Base-by-base conservation (phyloP, 2,797 vertebrate species). In the Arrhamphus sclerolepis region DNA sequence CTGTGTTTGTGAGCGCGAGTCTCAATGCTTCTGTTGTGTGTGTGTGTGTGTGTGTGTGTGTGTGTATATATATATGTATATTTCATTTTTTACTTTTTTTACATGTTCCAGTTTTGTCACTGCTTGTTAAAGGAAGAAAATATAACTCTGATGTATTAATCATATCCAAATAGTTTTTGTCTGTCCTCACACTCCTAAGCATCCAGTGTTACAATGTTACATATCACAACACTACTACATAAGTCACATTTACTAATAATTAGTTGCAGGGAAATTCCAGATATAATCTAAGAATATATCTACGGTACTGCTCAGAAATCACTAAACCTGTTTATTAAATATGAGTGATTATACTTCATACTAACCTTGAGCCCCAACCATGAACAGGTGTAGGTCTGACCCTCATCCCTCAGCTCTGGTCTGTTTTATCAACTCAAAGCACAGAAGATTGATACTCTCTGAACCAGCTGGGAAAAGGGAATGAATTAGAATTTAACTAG, bases 401-500 rank as follows among this genome's bases (percentile, higher is more conserved):
- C 43, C 52, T 48, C 51, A 56, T 46, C 19, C 49, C 31, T 39
- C 65, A 55, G 24, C 71, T 81, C 62, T 56, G 21, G 64, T 73
- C 76, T 72, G 80, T 57, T 64, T 78, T 89, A 77, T 84, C 82
- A 87, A 85, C 72, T 71, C 62, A 80, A 66, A 60, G 39, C 62
- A 16, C 52, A 58, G 75, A 80, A 86, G 79, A 87, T 79, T 85
- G 81, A 84, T 84, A 77, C 65, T 76, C 70, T 53, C 69, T 2
- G 50, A 80, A 77, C 80, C 78, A 85, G 78, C 62, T 75, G 75
- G 65, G 72, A 80, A 82, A 78, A 77, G 75, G 78, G 82, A 82
- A 88, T 74, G 82, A 88, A 87, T 87, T 81, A 79, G 75, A 89
- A 83, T 90, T 82, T 82, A 83, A 88, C 86, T 83, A 83, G 85